Base-by-base conservation (phyloP, 2,888 invertebrate genomes). In the Xiphydria camelus region DNA sequence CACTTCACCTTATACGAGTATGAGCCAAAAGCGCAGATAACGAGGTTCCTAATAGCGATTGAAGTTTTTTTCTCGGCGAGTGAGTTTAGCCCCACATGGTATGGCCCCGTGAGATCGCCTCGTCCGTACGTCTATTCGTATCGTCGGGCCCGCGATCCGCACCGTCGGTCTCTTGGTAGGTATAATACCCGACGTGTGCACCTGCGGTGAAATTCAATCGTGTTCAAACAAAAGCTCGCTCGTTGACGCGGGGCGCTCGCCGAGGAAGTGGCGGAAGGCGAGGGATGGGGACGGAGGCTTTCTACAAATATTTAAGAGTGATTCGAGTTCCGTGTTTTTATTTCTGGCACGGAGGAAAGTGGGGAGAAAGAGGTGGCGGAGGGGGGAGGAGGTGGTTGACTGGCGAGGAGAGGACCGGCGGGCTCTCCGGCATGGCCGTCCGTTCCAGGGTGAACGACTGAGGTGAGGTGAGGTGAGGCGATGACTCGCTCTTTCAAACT, bases 251-350 rank as follows among this genome's bases (percentile, higher is more conserved):
- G 29, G 12, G 12, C 12, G 29, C 9, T 6, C 12, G 15, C 15
- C 29, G 29, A 14, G 29, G 15, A 29, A 29, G 29, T 29, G 29
- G 12, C 12, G 29, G 6, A 14, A n/a, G 15, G 29, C 15, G 29
- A 4, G 14, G 4, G 29, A 15, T 29, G 9, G 2, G 18, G 18
- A n/a, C 12, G 15, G 29, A 35, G 36, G 44, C 50, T 50, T 44
- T 50, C 50, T 47, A 47, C 50, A 47, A 50, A 50, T 47, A 47
- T 50, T 47, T 44, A 34, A 47, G 47, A 43, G 47, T 43, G 41
- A 50, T 44, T 50, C 22, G 14, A 47, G 35, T 39, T 42, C 23
- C 6, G 9, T 29, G 29, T 15, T 29, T 29, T 29, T 29, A 29
- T 29, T 29, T 12, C 12, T 29, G n/a, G n/a, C n/a, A n/a, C n/a